phyloP scores from a whole-genome alignment of 2,888 invertebrate genomes.

The Andrena bucephala region DNA sequence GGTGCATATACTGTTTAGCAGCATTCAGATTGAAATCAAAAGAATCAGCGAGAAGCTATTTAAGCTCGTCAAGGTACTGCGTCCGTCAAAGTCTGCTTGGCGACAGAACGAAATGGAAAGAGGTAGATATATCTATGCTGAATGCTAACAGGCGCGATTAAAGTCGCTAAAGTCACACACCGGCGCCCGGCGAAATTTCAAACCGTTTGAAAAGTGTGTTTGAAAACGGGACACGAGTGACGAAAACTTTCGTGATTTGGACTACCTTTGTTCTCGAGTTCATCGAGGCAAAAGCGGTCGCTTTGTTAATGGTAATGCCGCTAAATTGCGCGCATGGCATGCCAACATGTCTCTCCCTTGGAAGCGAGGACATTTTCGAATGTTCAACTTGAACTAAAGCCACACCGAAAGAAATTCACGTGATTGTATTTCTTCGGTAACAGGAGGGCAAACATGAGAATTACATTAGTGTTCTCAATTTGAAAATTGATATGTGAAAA shows the following conservation, averaged over 20 bases:
- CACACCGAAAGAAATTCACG: neutral
- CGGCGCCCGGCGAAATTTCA: neutral
- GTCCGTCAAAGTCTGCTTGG: constrained; percentile 50
- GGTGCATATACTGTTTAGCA: neutral
- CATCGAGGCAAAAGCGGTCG: neutral
- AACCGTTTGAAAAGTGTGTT: neutral
- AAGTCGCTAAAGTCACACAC: constrained; percentile 24
- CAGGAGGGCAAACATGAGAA: neutral
- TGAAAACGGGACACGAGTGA: neutral
- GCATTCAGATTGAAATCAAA: neutral
- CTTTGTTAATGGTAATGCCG: neutral
- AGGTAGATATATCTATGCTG: neutral
- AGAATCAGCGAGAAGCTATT: constrained; percentile 45
- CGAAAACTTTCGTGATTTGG: constrained; percentile 8
- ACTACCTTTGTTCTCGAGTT: constrained; percentile 6
- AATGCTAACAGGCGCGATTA: constrained; percentile 31
- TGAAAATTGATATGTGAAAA: neutral
- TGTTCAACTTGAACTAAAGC: neutral
- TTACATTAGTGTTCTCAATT: neutral
- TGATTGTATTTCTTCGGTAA: neutral
- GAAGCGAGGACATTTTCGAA: neutral
- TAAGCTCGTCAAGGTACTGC: constrained; percentile 67
- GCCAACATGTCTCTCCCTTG: neutral
- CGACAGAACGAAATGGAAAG: constrained; percentile 41
- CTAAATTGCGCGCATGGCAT: neutral